Evolutionary conservation across 2,797 vertebrate genomes (phyloP).

Genomic region (Melanogrammus aeglefinus): DNA sequence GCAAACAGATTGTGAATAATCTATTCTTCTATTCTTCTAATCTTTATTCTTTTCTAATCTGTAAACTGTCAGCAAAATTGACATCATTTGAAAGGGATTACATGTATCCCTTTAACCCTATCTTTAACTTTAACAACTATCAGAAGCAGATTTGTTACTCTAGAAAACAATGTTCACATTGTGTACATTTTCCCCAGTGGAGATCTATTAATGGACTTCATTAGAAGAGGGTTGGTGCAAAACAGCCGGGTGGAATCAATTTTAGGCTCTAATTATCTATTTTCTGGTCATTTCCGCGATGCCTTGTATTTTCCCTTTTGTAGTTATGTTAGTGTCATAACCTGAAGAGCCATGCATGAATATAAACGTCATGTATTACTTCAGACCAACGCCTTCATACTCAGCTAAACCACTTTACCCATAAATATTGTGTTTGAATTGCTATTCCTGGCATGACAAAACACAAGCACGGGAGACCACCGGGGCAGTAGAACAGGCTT

Average conservation of each 20-base stretch:
- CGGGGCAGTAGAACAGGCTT: neutral
- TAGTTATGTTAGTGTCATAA: neutral
- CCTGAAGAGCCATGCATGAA: neutral
- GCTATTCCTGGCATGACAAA: too few relatives aligned
- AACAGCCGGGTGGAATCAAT: neutral
- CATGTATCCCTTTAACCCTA: neutral
- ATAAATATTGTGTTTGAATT: too few relatives aligned
- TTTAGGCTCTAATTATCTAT: neutral
- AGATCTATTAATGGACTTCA: neutral
- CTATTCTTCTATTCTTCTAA: neutral
- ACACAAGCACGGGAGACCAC: too few relatives aligned
- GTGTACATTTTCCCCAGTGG: neutral
- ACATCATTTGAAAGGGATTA: neutral
- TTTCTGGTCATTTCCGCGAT: neutral
- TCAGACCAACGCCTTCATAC: too few relatives aligned
- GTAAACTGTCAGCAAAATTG: neutral
- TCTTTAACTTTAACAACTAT: neutral
- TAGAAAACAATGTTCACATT: neutral
- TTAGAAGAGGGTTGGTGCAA: neutral
- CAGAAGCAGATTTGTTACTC: too few relatives aligned
- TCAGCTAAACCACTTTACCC: too few relatives aligned
- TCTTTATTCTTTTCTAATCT: neutral
- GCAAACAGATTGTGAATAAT: neutral
- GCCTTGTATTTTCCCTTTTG: neutral
- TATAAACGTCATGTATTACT: neutral